Evolutionary conservation across 2,888 invertebrate species (phyloP).

Genomic region (Dasysyrphus albostriatus): DNA sequence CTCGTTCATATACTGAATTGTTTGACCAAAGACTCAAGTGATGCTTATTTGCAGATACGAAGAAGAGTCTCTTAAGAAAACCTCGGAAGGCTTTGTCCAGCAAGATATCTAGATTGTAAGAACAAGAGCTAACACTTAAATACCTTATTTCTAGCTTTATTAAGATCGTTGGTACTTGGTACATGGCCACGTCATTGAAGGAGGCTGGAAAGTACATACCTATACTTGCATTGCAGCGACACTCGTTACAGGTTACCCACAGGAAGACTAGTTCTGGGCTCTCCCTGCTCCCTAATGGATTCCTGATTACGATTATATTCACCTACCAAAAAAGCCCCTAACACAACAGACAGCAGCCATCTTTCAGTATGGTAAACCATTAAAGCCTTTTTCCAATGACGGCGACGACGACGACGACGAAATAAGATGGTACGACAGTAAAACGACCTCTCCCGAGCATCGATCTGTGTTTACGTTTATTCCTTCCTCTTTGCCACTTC

Average conservation of each 20-base stretch:
- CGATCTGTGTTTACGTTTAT: constrained; percentile 75
- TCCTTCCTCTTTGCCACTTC: constrained; percentile 75
- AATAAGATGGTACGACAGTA: constrained; percentile 21
- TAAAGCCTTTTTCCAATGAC: constrained; percentile 68
- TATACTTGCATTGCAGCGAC: constrained; percentile 18
- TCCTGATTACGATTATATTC: constrained; percentile 74
- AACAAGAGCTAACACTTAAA: constrained; percentile 14
- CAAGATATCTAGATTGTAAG: not conserved
- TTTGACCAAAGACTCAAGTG: constrained; percentile 31
- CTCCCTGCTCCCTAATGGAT: constrained; percentile 62
- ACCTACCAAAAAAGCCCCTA: constrained; percentile 74
- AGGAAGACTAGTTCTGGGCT: constrained; percentile 70
- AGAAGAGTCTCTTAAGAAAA: constrained; percentile 1
- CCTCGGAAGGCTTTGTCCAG: constrained; percentile 32
- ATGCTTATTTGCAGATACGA: constrained; percentile 50
- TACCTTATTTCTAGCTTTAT: constrained; percentile 36
- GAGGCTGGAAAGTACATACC: constrained; percentile 1
- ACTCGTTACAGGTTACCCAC: constrained; percentile 38
- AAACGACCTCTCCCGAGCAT: constrained; percentile 60
- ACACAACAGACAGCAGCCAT: constrained; percentile 74
- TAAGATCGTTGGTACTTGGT: constrained; percentile 50
- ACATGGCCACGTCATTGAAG: constrained; percentile 26
- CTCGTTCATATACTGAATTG: constrained; percentile 39
- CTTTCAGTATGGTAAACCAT: constrained; percentile 60
- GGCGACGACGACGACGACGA: constrained; percentile 13